Percentiles rank a stretch among this genome's conserved stretches.
Evolutionary conservation across 2,888 invertebrate species (phyloP).

Genomic region (Tetragonula carbonaria): DNA sequence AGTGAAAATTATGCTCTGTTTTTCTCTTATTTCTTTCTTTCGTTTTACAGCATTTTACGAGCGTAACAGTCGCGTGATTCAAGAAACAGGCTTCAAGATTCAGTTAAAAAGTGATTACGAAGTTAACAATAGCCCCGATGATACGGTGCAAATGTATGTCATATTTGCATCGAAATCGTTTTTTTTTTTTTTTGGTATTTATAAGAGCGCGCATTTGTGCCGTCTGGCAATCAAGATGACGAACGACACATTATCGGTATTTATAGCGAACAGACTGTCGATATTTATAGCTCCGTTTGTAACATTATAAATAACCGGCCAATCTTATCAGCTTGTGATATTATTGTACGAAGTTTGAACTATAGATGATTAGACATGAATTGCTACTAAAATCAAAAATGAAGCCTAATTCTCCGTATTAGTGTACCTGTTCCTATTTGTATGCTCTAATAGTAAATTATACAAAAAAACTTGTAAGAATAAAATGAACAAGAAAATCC

Average conservation of each 20-base stretch:
- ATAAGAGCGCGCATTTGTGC: conserved; percentile 35
- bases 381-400: conserved; percentile 1
- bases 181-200: background rate
- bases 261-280: conserved; percentile 20
- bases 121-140: conserved; percentile 9
- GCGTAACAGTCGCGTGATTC: background rate
- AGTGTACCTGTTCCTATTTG: too few species aligned
- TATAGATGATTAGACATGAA: background rate
- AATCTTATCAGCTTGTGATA: conserved; percentile 40
- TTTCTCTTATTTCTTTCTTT: background rate
- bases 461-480: too few species aligned
- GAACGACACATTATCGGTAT: background rate
- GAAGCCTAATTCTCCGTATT: too few species aligned
- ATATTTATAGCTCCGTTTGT: conserved; percentile 52
- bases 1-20: background rate
- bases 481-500: too few species aligned
- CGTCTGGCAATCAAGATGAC: conserved; percentile 45
- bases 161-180: background rate
- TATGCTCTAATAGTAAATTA: too few species aligned
- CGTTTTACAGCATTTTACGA: background rate
- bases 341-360: background rate
- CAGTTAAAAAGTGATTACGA: conserved; percentile 7
- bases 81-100: background rate
- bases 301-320: conserved; percentile 40
- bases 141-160: background rate